Base-by-base conservation (phyloP, 2,888 invertebrate genomes). In the Chrysotoxum bicinctum region DNA sequence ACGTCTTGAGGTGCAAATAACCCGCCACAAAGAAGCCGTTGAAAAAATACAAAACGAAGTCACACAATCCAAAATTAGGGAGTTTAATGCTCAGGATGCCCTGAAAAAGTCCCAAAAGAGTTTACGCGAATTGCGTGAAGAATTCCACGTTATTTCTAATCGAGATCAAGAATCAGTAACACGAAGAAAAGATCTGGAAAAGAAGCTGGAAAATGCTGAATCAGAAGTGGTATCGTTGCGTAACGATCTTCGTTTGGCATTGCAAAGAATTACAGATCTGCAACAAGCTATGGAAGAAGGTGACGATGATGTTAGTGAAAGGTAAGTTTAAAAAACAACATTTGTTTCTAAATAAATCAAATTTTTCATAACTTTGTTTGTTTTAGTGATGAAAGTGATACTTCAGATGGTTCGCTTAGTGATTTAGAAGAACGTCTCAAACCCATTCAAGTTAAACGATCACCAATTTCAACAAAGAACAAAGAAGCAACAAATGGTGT, bases 211-310 rank as follows among this genome's bases (percentile, higher is more conserved):
- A 79, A 93, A 94, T 30, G 94, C 96, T 66, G 94, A 96, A 89
- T 93, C 95, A 40, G 95, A 97, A 91, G 93, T 94, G 69, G 92
- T 95, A 88, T 93, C 95, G 87, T 94, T 97, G 52, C 92, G 95
- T 89, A 94, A 95, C 91, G 98, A 98, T 92, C 94, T 98, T 54
- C 94, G 97, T 69, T 93, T 98, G 72, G 98, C 98, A 5, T 94
- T 98, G 78, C 95, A 98, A 87, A 94, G 98, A 82, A 98, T 98
- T 88, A 95, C 97, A 58, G 98, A 98, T 90, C 93, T 99, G 87
- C 98, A 98, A 91, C 96, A 97, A 89, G 98, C 98, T 83, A 96
- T 98, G 91, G 97, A 98, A 88, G 98, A 96, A 0, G 97, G 97
- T 89, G 93, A 96, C 75, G 95, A 95, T 88, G 95, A 91, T 86